Conservation (phyloP, 2,888 invertebrate species). For the Idaea biselata region DNA sequence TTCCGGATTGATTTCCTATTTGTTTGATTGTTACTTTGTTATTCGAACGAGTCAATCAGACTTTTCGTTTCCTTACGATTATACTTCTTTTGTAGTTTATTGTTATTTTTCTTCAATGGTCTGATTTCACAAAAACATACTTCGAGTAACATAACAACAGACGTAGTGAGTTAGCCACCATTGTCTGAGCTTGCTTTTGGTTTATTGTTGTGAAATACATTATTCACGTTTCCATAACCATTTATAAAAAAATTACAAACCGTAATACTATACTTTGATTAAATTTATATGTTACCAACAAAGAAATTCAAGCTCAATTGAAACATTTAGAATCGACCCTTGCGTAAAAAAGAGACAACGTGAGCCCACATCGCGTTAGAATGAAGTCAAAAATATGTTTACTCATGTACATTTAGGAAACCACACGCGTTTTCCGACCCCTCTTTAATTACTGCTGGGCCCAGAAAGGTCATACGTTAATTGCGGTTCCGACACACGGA, state of each 20-base stretch:
- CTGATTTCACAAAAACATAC: not conserved
- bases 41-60: not conserved
- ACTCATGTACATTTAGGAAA: slow-evolving; percentile 28
- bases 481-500: slow-evolving; percentile 54
- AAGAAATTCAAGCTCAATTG: not conserved
- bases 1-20: not conserved
- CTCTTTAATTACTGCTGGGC: slow-evolving; percentile 50
- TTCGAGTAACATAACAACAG: not conserved
- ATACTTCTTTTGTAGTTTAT: not conserved
- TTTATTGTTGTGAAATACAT: not conserved
- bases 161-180: not conserved
- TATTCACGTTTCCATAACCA: not conserved
- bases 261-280: not conserved
- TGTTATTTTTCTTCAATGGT: not conserved
- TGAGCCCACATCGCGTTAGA: slow-evolving; percentile 6
- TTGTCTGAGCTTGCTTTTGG: not conserved
- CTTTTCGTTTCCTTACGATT: not conserved
- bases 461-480: slow-evolving; percentile 51
- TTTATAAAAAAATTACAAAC: not conserved
- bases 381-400: slow-evolving; percentile 30
- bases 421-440: slow-evolving; percentile 30
- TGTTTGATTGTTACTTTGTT: not conserved
- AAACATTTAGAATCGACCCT: slow-evolving; percentile 1
- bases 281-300: not conserved
- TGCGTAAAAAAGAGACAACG: slow-evolving; percentile 7